phyloP scores from a whole-genome alignment of 2,797 vertebrate genomes.

The Phoeniculus purpureus region DNA sequence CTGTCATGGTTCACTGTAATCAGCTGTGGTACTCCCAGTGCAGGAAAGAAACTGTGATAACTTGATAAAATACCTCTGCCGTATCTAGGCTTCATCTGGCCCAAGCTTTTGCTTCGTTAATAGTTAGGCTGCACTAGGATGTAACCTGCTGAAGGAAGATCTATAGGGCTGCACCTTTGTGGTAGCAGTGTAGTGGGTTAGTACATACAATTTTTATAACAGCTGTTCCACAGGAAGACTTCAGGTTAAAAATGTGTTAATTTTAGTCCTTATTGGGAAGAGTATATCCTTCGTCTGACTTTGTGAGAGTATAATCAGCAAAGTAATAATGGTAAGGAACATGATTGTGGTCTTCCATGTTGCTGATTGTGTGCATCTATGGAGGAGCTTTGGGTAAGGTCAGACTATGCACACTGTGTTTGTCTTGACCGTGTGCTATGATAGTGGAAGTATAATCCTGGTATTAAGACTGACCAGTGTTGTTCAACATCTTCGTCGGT shows the following conservation, averaged over 20 bases:
- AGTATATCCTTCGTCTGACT: not conserved
- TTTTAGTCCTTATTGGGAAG: not conserved
- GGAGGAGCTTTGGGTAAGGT: not conserved
- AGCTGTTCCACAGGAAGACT: not conserved
- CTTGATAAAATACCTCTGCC: not conserved
- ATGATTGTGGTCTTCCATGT: not conserved
- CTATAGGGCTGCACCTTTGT: not conserved
- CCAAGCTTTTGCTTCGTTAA: not conserved
- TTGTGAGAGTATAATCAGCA: not conserved
- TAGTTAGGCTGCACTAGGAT: not conserved
- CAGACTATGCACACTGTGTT: not conserved
- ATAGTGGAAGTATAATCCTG: not conserved
- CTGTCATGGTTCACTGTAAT: conserved; percentile 25
- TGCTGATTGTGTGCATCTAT: not conserved
- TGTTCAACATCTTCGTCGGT: too few relatives aligned
- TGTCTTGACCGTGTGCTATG: not conserved
- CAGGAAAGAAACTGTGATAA: conserved; percentile 31
- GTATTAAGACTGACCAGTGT: not conserved
- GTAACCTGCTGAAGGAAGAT: not conserved
- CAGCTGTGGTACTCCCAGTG: not conserved
- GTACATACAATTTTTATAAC: not conserved
- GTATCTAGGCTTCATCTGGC: not conserved
- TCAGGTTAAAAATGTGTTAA: not conserved
- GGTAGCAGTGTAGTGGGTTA: not conserved
- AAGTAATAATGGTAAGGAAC: not conserved